Percentiles rank a stretch among this genome's conserved stretches.
These are phyloP conservation scores for Gallinago stenura DNA, from an alignment of 2,797 vertebrate genomes.

Conservation along the genomic window DNA sequence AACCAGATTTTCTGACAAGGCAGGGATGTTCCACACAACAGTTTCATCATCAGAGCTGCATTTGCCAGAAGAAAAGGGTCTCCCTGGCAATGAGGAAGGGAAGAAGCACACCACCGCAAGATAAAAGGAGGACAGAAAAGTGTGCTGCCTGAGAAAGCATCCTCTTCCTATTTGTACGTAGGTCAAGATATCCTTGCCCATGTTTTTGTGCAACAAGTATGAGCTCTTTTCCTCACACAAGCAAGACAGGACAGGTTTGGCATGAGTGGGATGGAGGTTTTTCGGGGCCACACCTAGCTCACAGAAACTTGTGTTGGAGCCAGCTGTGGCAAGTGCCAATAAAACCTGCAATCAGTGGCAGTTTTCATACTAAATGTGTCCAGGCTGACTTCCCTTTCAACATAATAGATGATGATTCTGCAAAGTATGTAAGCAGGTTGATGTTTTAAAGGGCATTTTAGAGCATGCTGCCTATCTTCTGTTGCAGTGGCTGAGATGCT, in stretches of 20 bases:
- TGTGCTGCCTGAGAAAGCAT: not conserved
- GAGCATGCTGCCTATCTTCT: not conserved
- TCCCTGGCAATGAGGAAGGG: not conserved
- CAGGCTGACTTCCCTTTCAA: constrained; percentile 8
- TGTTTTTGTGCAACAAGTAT: not conserved
- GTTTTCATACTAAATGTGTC: not conserved
- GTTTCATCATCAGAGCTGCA: not conserved
- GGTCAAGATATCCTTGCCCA: not conserved
- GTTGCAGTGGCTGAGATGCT: not conserved
- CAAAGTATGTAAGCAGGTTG: not conserved
- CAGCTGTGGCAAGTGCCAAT: not conserved
- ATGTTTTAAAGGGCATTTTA: not conserved
- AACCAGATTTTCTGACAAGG: not conserved
- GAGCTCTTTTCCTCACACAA: not conserved
- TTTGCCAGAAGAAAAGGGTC: not conserved
- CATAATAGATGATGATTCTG: not conserved
- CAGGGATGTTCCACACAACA: not conserved
- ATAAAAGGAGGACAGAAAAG: not conserved
- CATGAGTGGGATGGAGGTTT: constrained; percentile 2
- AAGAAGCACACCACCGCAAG: not conserved
- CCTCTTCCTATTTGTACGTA: not conserved
- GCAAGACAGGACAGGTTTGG: constrained; percentile 25
- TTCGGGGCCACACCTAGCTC: constrained; percentile 11
- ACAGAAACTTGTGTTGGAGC: constrained; percentile 50
- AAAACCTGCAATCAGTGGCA: not conserved